These are phyloP conservation scores for Daboia siamensis DNA, from an alignment of 2,113 vertebrate genomes.

Conservation along the genomic window DNA sequence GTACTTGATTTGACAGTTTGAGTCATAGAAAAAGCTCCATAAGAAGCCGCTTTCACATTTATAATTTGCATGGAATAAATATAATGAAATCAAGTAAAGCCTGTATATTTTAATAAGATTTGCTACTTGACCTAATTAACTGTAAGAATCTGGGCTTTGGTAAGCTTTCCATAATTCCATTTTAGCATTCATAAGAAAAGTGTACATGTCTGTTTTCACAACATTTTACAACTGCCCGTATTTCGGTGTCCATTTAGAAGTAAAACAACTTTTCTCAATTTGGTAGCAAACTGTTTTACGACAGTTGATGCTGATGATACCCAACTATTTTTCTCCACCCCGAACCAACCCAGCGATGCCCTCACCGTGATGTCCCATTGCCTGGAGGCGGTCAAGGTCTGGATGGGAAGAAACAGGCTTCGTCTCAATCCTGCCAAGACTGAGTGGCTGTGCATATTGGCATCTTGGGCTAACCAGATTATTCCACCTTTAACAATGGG, in stretches of 20 bases:
- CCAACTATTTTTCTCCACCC: too few species aligned
- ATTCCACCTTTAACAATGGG: too few species aligned
- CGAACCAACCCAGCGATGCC: too few species aligned
- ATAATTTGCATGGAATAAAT: constrained; percentile 19
- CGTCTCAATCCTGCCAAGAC: too few species aligned
- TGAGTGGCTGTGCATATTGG: too few species aligned
- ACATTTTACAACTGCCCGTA: neutral
- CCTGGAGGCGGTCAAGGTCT: too few species aligned
- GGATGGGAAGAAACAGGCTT: too few species aligned
- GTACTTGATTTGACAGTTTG: constrained; percentile 7
- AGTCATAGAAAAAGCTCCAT: neutral
- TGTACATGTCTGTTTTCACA: neutral
- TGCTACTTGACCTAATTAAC: constrained; percentile 37
- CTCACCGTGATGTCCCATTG: too few species aligned
- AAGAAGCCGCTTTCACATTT: neutral
- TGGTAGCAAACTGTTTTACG: neutral
- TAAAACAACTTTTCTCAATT: neutral
- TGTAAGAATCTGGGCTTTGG: constrained; percentile 3
- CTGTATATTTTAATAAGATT: neutral
- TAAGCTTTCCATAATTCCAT: constrained; percentile 31
- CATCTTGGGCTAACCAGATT: too few species aligned
- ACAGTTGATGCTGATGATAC: too few species aligned
- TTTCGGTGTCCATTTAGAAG: neutral
- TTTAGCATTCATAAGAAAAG: constrained; percentile 17
- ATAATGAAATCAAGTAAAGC: constrained; percentile 25